Base-by-base conservation (phyloP, 2,888 invertebrate genomes). In the Meloe dianella region DNA sequence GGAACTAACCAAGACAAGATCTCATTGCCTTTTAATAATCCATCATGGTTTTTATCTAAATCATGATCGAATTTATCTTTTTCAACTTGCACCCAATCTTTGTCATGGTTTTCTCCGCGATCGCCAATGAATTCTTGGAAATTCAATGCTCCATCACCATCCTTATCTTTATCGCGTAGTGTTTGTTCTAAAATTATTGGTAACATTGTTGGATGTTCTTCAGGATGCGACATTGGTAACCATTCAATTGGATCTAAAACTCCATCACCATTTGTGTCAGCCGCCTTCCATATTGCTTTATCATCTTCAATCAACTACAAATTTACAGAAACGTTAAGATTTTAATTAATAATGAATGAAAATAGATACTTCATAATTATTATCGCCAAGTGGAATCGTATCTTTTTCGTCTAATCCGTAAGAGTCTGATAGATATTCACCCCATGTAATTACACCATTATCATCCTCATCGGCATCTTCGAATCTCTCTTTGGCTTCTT, bases 1-100 rank as follows among this genome's bases (percentile, higher is more conserved):
- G 97, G 97, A 51, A 96, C 90, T 71, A 96, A 88, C 98, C 98
- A 99, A 1, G 89, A 87, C 51, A 91, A 85, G 63, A 98, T 90
- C 86, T 99, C 98, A 64, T 87, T 86, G 0, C 87, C 86, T 77
- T 90, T 89, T 57, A 98, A 86, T 71, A 88, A 84, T 0, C 97
- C 96, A 86, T 98, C 96, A 20, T 87, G 85, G 85, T 98, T 90
- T 62, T 86, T 85, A 84, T 99, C 98, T 80, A 92, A 91, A 63
- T 95, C 95, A 71, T 90, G 86, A 81, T 94, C 93, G 84, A 96
- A 97, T 82, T 92, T 92, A 63, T 92, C 92, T 81, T 92, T 92
- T 80, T 94, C 93, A 4, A 86, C 82, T 14, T 90, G 72, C 3
- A 92, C 78, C 89, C 91, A 91, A 75, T 91, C 90, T 78, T 92